Percentiles rank a stretch among this genome's conserved stretches.
Evolutionary conservation across 2,113 vertebrate species (phyloP).

Genomic region (Scophthalmus maximus): DNA sequence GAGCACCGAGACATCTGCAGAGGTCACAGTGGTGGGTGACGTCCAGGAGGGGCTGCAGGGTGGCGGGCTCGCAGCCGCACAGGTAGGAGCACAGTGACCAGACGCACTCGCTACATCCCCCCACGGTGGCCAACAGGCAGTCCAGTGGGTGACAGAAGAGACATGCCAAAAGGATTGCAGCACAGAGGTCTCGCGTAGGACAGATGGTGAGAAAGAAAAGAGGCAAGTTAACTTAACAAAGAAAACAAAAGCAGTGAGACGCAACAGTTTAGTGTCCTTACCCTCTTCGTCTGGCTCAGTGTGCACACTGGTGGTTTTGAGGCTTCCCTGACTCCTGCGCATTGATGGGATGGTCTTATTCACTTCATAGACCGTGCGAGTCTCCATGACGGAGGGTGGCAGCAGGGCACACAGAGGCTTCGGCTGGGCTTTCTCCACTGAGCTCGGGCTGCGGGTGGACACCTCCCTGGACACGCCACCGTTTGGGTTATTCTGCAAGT

Average conservation of each 20-base stretch:
- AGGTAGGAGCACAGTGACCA: conserved; percentile 69
- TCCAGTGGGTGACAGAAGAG: conserved; percentile 83
- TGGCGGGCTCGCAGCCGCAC: conserved; percentile 61
- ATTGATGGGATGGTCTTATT: conserved; percentile 44
- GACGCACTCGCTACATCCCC: conserved; percentile 58
- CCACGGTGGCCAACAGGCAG: conserved; percentile 67
- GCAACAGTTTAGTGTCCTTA: conserved; percentile 42
- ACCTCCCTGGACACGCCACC: background rate
- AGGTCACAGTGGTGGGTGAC: conserved; percentile 55
- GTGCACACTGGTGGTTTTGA: conserved; percentile 47
- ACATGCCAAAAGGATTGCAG: conserved; percentile 77
- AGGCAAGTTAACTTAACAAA: background rate
- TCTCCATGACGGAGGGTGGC: conserved; percentile 2
- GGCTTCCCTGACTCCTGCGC: conserved; percentile 45
- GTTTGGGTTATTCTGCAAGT: background rate
- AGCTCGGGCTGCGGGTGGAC: background rate
- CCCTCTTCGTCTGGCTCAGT: conserved; percentile 63
- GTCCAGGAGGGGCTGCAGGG: conserved; percentile 68
- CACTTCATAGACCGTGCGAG: conserved; percentile 8
- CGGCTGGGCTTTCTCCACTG: conserved; percentile 36
- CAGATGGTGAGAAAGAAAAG: background rate
- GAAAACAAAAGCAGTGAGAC: background rate
- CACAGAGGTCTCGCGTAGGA: conserved; percentile 73
- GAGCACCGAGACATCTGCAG: conserved; percentile 35
- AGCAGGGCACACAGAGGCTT: conserved; percentile 5